phyloP scores from a whole-genome alignment of 2,113 vertebrate genomes.

The Anguilla japonica region DNA sequence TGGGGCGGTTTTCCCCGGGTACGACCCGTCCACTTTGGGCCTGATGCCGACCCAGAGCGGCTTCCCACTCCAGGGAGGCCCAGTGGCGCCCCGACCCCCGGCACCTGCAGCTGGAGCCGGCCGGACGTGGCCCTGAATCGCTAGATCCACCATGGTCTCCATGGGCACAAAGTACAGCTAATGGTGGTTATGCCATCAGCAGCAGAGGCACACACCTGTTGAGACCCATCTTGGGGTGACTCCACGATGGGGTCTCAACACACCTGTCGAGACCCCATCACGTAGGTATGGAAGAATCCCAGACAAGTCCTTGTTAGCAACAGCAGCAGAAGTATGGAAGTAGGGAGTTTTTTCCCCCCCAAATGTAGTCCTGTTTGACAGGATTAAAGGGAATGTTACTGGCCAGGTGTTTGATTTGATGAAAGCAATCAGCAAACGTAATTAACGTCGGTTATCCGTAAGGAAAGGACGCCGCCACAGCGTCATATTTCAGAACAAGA shows the following conservation, averaged over 20 bases:
- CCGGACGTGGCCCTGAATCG: slow-evolving; percentile 71
- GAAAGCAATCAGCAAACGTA: slow-evolving; percentile 42
- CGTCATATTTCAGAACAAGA: slow-evolving; percentile 47
- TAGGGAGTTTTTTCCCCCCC: not conserved
- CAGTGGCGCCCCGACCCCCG: slow-evolving; percentile 76
- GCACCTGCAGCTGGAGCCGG: slow-evolving; percentile 75
- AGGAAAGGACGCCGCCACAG: slow-evolving; percentile 30
- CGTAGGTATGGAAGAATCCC: not conserved
- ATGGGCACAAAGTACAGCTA: slow-evolving; percentile 5
- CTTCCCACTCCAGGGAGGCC: slow-evolving; percentile 70
- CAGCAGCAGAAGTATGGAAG: not conserved
- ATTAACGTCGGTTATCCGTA: not conserved
- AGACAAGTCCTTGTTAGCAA: not conserved
- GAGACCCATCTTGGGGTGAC: not conserved
- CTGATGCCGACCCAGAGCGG: slow-evolving; percentile 61
- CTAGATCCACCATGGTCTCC: slow-evolving; percentile 78
- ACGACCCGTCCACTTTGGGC: slow-evolving; percentile 70
- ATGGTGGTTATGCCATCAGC: slow-evolving; percentile 1
- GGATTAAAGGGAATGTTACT: not conserved
- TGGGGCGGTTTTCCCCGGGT: slow-evolving; percentile 71
- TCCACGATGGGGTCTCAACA: not conserved
- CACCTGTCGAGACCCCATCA: not conserved
- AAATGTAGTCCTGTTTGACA: not conserved
- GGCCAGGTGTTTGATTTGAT: slow-evolving; percentile 61
- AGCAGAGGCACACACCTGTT: not conserved